Percentiles rank a stretch among this genome's conserved stretches.
These are phyloP conservation scores for Apomyelois bistriatella DNA, from an alignment of 2,888 invertebrate species.

Conservation along the genomic window DNA sequence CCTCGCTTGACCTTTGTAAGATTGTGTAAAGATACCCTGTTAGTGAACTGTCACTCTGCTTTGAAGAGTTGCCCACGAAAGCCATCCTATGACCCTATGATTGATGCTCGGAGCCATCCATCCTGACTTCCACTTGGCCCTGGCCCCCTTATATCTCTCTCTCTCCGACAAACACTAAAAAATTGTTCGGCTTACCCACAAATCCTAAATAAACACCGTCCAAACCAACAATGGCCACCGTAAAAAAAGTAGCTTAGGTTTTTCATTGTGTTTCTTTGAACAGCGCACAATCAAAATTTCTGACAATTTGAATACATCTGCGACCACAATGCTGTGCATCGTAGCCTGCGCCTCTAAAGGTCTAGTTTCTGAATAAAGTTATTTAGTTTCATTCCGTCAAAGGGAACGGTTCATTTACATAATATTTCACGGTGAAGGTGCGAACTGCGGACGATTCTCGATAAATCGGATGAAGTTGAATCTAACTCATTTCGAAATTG, in stretches of 20 bases:
- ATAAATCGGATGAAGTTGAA: constrained; percentile 19
- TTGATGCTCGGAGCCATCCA: too few species aligned
- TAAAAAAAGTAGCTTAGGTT: neutral
- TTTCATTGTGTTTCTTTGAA: constrained; percentile 4
- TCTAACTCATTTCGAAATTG: constrained; percentile 12
- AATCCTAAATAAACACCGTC: neutral
- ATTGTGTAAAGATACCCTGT: too few species aligned
- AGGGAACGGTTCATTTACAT: constrained; percentile 44
- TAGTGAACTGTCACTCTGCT: too few species aligned
- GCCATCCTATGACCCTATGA: too few species aligned
- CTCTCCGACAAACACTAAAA: too few species aligned
- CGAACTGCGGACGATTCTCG: constrained; percentile 21
- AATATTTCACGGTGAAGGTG: constrained; percentile 28
- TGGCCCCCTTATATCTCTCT: too few species aligned
- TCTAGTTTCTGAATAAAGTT: too few species aligned
- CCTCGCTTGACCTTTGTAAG: too few species aligned
- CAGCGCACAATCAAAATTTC: neutral
- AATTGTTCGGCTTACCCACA: too few species aligned
- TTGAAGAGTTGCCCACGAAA: too few species aligned
- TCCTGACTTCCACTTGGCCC: too few species aligned
- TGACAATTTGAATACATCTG: constrained; percentile 38
- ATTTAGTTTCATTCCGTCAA: constrained; percentile 9
- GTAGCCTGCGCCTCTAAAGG: too few species aligned
- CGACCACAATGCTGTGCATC: constrained; percentile 30
- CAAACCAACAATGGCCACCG: neutral